Percentiles rank a stretch among this genome's conserved stretches.
These are phyloP conservation scores for Apotomis betuletana DNA, from an alignment of 2,888 invertebrate species.

Conservation along the genomic window DNA sequence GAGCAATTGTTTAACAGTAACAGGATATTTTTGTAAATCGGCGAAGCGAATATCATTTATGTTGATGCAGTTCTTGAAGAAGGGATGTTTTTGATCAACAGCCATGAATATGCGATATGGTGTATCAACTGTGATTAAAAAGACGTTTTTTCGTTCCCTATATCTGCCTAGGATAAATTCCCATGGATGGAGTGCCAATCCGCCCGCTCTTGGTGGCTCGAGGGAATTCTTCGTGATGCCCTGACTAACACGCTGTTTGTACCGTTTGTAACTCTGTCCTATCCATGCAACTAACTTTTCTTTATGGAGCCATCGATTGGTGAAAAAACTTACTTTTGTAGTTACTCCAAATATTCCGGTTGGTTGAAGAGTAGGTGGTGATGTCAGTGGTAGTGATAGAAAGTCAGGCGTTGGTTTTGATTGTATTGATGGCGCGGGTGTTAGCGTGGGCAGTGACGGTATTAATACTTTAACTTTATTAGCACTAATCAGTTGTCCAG, in stretches of 20 bases:
- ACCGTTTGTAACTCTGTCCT: constrained; percentile 66
- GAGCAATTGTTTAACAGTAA: constrained; percentile 69
- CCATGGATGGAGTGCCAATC: constrained; percentile 67
- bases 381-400: constrained; percentile 6
- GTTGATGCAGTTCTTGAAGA: constrained; percentile 67
- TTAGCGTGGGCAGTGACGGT: not conserved
- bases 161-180: constrained; percentile 70
- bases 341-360: not conserved
- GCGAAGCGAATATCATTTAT: constrained; percentile 67
- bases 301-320: constrained; percentile 50
- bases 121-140: constrained; percentile 61
- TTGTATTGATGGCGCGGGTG: not conserved
- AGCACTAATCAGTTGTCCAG: not conserved
- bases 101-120: constrained; percentile 73
- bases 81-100: constrained; percentile 56
- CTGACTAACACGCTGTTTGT: constrained; percentile 57
- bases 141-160: constrained; percentile 66
- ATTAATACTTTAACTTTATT: not conserved
- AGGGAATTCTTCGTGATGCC: constrained; percentile 58
- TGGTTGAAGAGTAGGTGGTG: constrained; percentile 1
- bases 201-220: constrained; percentile 62
- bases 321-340: constrained; percentile 19
- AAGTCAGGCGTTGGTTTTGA: not conserved
- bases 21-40: constrained; percentile 68
- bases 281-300: constrained; percentile 66